Evolutionary conservation across 2,113 vertebrate genomes (phyloP).

Genomic region (Sorex fumeus): DNA sequence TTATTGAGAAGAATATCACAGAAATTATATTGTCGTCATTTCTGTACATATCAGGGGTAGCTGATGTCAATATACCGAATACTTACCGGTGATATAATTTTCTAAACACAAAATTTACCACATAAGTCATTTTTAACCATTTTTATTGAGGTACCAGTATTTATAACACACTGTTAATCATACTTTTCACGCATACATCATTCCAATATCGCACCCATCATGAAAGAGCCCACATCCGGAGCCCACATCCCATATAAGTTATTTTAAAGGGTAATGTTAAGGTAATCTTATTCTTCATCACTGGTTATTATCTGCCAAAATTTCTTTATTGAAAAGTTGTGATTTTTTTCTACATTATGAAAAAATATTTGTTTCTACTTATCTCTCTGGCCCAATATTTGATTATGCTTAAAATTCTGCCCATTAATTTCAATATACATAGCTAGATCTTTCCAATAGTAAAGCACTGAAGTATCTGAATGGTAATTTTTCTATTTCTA

Average conservation of each 20-base stretch:
- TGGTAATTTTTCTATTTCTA: conserved; percentile 46
- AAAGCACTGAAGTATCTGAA: conserved; percentile 38
- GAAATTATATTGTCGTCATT: conserved; percentile 8
- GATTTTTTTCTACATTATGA: conserved; percentile 35
- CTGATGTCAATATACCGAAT: not conserved
- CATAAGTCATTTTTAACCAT: not conserved
- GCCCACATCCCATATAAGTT: no score
- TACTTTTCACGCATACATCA: no score
- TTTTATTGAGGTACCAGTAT: conserved; percentile 9
- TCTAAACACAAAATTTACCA: conserved; percentile 28
- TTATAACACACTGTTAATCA: no score
- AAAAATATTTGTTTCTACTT: not conserved
- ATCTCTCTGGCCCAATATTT: not conserved
- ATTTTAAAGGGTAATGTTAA: not conserved
- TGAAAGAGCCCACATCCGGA: no score
- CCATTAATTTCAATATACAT: conserved; percentile 34
- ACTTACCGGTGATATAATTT: not conserved
- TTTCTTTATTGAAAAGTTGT: conserved; percentile 47
- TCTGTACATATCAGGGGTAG: not conserved
- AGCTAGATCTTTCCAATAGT: not conserved
- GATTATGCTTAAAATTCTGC: conserved; percentile 45
- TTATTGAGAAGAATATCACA: conserved; percentile 26
- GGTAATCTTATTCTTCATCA: conserved; percentile 19
- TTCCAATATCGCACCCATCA: no score
- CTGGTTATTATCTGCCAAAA: not conserved